Evolutionary conservation across 2,888 invertebrate genomes (phyloP), one percentile per base, ranked within the genome.

Genomic region (Acrobasis repandana): DNA sequence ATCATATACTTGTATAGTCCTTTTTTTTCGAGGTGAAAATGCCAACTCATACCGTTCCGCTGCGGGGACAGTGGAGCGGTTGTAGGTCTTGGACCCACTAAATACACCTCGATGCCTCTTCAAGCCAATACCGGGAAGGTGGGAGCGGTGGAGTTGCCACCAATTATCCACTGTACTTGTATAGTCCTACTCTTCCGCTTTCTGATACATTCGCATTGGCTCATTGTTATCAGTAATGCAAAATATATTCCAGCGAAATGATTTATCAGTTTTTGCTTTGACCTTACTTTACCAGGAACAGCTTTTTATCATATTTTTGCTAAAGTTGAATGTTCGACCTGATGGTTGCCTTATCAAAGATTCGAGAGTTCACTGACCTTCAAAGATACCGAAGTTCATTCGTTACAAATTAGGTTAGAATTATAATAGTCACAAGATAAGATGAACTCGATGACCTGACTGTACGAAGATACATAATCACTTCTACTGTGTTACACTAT

Each of bases 271-370:
- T 59, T 67, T 11, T 43, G 43, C 28, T 28, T 63, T 67, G 67
- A 28, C 28, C 28, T 28, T 28, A 65, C 65, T 65, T 65, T 59
- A 61, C 46, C 38, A 52, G 56, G 56, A 58, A 51, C 46, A 14
- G 51, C 16, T 16, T 28, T 56, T 47, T 58, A 51, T 62, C 61
- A 46, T 60, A 59, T 63, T 63, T 18, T 59, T 50, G 20, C 61
- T 61, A 52, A 63, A 63, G 67, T 62, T 65, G 63, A 65, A 65
- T 38, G 67, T 5, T 64, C 65, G 65, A 63, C 64, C 60, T 34
- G 38, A 28, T 10, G 20, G 34, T 33, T 56, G 43, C 43, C 15
- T 60, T 63, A 59, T 66, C 58, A n/a, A 46, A 18, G 43, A 48
- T 43, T 51, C 34, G 15, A 10, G 43, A 56, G 63, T 60, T 64